Percentiles rank a stretch among this genome's conserved stretches.
phyloP scores from a whole-genome alignment of 2,888 invertebrate species.

The Troides helena region DNA sequence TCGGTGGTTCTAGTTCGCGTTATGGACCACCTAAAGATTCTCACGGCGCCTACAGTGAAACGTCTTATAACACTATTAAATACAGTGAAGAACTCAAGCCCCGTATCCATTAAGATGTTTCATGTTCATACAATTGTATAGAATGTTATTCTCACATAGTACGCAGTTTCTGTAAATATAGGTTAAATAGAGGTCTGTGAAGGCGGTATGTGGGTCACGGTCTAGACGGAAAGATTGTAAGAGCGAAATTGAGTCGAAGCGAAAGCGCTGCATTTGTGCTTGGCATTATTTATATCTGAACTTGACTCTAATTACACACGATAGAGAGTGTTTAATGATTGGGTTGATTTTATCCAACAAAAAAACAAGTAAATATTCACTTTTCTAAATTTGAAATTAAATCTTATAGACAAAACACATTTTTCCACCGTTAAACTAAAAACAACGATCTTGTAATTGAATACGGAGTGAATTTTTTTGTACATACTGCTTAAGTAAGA shows the following conservation, averaged over 20 bases:
- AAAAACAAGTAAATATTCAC: background rate
- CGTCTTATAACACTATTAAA: slow-evolving; percentile 73
- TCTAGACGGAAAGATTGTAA: slow-evolving; percentile 39
- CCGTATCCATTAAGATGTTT: slow-evolving; percentile 48
- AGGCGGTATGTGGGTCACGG: slow-evolving; percentile 32
- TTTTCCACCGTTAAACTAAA: slow-evolving; percentile 6
- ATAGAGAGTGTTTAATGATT: slow-evolving; percentile 13
- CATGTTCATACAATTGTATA: background rate
- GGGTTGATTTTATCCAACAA: background rate
- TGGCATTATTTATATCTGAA: slow-evolving; percentile 57
- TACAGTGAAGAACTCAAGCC: slow-evolving; percentile 74
- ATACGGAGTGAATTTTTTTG: slow-evolving; percentile 65
- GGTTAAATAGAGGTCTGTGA: slow-evolving; percentile 40
- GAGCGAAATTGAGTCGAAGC: slow-evolving; percentile 45
- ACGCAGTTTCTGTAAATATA: slow-evolving; percentile 54
- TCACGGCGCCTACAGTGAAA: slow-evolving; percentile 68
- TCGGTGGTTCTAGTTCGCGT: slow-evolving; percentile 56
- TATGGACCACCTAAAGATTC: slow-evolving; percentile 59
- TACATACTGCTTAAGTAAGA: slow-evolving; percentile 60
- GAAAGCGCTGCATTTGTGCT: slow-evolving; percentile 43
- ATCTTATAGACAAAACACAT: background rate
- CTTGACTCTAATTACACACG: slow-evolving; percentile 54
- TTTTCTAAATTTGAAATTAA: background rate
- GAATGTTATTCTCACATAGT: slow-evolving; percentile 18
- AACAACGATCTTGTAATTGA: slow-evolving; percentile 35